Conservation (phyloP, 2,888 invertebrate genomes). For the Cantharis nigra region DNA sequence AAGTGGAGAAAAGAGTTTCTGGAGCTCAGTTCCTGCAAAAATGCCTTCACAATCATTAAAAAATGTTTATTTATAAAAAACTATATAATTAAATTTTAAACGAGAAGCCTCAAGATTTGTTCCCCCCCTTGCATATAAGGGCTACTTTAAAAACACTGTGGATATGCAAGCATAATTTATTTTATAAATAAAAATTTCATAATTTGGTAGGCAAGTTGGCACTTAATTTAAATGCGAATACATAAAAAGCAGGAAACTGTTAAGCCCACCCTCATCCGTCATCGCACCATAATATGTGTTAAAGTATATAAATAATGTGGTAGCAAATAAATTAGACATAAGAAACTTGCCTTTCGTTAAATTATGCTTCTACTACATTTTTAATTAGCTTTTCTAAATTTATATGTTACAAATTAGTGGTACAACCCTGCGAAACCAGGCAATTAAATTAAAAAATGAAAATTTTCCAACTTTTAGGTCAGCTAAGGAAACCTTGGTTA, state of each 20-base stretch:
- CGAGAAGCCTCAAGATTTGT: not conserved
- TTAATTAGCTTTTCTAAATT: not conserved
- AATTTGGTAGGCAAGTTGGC: not conserved
- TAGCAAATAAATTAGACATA: not conserved
- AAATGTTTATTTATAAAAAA: not conserved
- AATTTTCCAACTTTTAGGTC: not conserved
- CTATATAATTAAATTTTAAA: not conserved
- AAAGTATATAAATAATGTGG: not conserved
- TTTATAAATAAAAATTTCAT: not conserved
- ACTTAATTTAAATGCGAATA: not conserved
- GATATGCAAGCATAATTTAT: not conserved
- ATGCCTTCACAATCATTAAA: not conserved
- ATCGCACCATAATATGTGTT: conserved; percentile 2
- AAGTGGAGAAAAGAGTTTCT: not conserved
- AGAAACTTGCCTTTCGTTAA: not conserved
- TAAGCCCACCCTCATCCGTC: not conserved
- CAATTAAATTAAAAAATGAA: not conserved
- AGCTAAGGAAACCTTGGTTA: not conserved
- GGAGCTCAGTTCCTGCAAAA: not conserved
- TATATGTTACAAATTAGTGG: not conserved
- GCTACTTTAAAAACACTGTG: no score
- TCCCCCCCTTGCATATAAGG: no score
- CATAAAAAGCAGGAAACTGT: not conserved
- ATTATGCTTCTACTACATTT: not conserved
- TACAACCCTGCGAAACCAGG: not conserved